Base-by-base conservation (phyloP, 2,888 invertebrate genomes). In the Pedicia rivosa region DNA sequence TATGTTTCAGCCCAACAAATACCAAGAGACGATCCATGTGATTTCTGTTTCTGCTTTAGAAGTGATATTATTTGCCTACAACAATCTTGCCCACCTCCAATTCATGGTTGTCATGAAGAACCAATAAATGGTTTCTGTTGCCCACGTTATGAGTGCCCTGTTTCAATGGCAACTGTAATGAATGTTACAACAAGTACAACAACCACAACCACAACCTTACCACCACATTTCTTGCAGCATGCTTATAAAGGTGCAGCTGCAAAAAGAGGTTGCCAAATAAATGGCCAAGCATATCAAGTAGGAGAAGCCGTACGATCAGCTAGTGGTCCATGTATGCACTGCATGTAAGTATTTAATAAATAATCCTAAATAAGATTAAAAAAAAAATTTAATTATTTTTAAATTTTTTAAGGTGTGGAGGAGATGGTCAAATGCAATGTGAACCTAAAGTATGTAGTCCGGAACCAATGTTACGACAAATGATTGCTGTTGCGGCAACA, bases 1-100 rank as follows among this genome's bases (percentile, higher is more conserved):
- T 91, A 87, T 58, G 86, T 90, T 28, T 90, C 90, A 2, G 91
- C 91, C 2, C 90, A 91, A 63, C 91, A 92, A 64, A 90, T 92
- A 51, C 90, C 90, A 27, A 70, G 91, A 48, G 87, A 88, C 49
- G 88, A 92, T 65, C 88, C 91, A 16, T 92, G 91, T 57, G 90
- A 91, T 56, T 92, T 91, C 68, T 92, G 91, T 63, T 91, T 92
- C 77, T 92, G 91, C 67, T 92, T 91, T 69, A 74, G 91, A 59
- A 87, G 90, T 57, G 90, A 91, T 55, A 91, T 92, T 50, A 91
- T 92, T 52, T 92, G 91, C 50, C 66, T 91, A 45, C 90, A 91
- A 62, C 91, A 92, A 62, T 88, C 88, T 51, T 92, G 91, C 63
- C 91, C 91, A 36, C 91, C 91, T 35, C 91, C 91, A 27, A 90